These are phyloP conservation scores for Scotopteryx bipunctaria DNA, from an alignment of 2,888 invertebrate species.

Conservation along the genomic window DNA sequence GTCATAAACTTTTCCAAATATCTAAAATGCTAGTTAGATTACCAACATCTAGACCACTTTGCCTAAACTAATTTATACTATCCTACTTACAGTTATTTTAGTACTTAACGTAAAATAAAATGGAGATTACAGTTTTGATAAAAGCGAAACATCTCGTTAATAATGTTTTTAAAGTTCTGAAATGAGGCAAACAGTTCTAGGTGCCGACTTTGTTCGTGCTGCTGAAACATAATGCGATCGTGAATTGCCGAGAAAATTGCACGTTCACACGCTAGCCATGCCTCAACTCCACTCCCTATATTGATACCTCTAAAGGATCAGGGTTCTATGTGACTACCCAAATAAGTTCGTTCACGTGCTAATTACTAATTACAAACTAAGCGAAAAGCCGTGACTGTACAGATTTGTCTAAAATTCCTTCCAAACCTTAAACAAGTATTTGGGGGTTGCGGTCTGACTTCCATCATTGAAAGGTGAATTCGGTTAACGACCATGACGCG, in stretches of 20 bases:
- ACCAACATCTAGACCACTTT: no score
- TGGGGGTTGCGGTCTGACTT: conserved; percentile 47
- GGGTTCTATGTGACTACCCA: conserved; percentile 5
- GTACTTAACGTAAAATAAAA: neutral
- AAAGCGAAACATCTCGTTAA: neutral
- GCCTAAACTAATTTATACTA: no score
- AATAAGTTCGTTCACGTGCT: conserved; percentile 40
- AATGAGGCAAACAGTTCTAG: neutral
- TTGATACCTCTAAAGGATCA: conserved; percentile 1
- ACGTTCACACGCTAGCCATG: conserved; percentile 1
- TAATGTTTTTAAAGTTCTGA: conserved; percentile 8
- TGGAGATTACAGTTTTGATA: neutral
- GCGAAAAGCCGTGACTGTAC: conserved; percentile 53
- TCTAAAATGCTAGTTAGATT: no score
- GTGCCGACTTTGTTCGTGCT: conserved; percentile 17
- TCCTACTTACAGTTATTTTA: neutral
- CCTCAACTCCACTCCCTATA: neutral
- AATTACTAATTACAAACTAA: conserved; percentile 52
- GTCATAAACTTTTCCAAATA: no score
- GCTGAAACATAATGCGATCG: conserved; percentile 5
- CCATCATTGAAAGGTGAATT: conserved; percentile 64
- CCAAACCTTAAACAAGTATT: conserved; percentile 56
- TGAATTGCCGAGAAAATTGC: conserved; percentile 7
- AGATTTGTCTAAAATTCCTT: conserved; percentile 58
- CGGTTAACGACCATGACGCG: conserved; percentile 76